Evolutionary conservation across 2,888 invertebrate genomes (phyloP), one percentile per base, ranked within the genome.

Genomic region (Drosophila paramelanica): DNA sequence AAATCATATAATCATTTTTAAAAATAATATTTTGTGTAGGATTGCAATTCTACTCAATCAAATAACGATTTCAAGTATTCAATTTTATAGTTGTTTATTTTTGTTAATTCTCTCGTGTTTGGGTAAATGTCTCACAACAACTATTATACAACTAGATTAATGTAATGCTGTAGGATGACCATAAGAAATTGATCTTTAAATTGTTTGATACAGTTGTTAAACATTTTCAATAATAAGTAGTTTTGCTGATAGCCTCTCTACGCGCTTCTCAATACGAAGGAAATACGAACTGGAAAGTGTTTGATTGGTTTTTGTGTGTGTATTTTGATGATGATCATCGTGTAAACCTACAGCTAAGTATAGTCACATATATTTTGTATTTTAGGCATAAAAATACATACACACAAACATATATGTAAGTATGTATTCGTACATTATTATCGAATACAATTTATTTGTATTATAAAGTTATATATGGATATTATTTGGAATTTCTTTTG

Each of bases 71-170:
- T 11, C 0, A 45, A 52, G 20, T 45, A 5, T 39, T 4, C n/a
- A 10, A 47, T 60, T 52, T 46, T 14, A 13, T 31, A 41, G 31
- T 64, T 62, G 49, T 79, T 81, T 60, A 50, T 72, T 67, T 68
- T 67, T 65, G 65, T 67, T 70, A 43, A 36, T 55, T 70, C 52
- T 57, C 57, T 60, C 41, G 53, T 66, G 52, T 61, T 65, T 73
- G 73, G 81, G 79, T 83, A 83, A 83, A 83, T 83, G 67, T 83
- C 71, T 85, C 86, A 83, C 83, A 83, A 86, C 83, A 83, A 83
- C 81, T 83, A 83, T 66, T 67, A 67, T 80, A 86, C 78, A 77
- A 70, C 72, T 86, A 85, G 68, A 51, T 52, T 61, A 41, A 66
- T 65, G 55, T 75, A 67, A 76, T 81, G 75, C 60, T 55, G 65